phyloP scores from a whole-genome alignment of 2,113 vertebrate genomes.

The Nesogale talazaci region DNA sequence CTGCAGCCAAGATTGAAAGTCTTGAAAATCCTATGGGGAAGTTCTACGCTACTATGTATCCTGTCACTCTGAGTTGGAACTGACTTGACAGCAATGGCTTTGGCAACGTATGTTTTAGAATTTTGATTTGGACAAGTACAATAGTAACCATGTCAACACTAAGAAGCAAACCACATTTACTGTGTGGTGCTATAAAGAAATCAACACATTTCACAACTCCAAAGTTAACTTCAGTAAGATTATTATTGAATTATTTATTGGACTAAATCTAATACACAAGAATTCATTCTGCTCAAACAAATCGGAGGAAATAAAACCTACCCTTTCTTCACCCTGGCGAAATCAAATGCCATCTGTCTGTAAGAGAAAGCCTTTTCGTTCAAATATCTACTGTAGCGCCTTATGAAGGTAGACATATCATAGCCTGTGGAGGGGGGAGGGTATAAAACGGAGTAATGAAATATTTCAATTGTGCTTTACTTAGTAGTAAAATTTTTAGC shows the following conservation, averaged over 20 bases:
- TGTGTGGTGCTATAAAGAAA: slow-evolving; percentile 37
- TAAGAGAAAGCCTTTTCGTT: slow-evolving; percentile 99
- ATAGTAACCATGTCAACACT: background rate
- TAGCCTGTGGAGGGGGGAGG: slow-evolving; percentile 87
- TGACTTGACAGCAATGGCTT: background rate
- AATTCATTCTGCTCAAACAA: slow-evolving; percentile 18
- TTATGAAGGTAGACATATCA: slow-evolving; percentile 98
- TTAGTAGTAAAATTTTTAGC: background rate
- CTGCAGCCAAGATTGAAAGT: background rate
- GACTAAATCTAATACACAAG: slow-evolving; percentile 15
- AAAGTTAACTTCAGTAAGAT: background rate
- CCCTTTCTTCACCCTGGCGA: slow-evolving; percentile 99
- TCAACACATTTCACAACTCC: background rate
- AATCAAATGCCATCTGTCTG: slow-evolving; percentile 99
- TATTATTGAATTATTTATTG: background rate
- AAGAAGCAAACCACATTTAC: slow-evolving; percentile 7
- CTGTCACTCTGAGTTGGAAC: background rate
- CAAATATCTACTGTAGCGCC: slow-evolving; percentile 97
- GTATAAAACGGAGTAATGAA: slow-evolving; percentile 43
- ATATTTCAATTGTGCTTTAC: slow-evolving; percentile 13
- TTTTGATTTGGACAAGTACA: slow-evolving; percentile 60
- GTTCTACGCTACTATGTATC: background rate
- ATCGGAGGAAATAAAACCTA: slow-evolving; percentile 78
- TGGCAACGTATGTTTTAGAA: background rate
- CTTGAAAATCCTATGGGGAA: background rate